Conservation (phyloP, 1,140 invertebrate species). For the Cydia fagiglandana region DNA sequence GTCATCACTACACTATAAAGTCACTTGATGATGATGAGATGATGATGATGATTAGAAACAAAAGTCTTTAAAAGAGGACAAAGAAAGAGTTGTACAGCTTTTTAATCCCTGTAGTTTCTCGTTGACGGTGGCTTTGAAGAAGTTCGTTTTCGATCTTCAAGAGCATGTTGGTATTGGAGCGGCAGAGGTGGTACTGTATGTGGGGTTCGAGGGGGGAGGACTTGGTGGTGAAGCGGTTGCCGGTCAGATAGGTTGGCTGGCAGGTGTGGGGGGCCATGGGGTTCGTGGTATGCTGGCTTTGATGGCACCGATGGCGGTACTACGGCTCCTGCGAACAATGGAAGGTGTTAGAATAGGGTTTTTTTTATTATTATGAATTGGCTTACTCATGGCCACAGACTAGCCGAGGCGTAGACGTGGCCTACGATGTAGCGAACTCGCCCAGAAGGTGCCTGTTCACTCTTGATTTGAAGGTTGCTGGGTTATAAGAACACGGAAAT, state of each 20-base stretch:
- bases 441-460: too few relatives aligned
- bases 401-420: too few relatives aligned
- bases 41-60: conserved; percentile 52
- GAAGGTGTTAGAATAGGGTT: not conserved
- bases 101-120: conserved; percentile 89
- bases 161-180: conserved; percentile 79
- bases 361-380: too few relatives aligned
- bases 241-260: conserved; percentile 60
- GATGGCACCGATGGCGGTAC: conserved; percentile 43
- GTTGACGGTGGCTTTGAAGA: conserved; percentile 87
- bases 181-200: conserved; percentile 66
- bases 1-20: conserved; percentile 61
- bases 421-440: too few relatives aligned
- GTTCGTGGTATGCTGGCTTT: conserved; percentile 41
- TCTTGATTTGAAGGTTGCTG: too few relatives aligned
- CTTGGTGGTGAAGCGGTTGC: conserved; percentile 65
- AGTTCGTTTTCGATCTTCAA: conserved; percentile 85
- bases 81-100: conserved; percentile 92
- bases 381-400: too few relatives aligned
- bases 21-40: conserved; percentile 61
- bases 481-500: too few relatives aligned
- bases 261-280: conserved; percentile 62
- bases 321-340: conserved; percentile 66
- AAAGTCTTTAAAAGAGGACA: conserved; percentile 86
- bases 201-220: conserved; percentile 53